Conservation (phyloP, 2,113 vertebrate species). For the Amphilophus citrinellus region DNA sequence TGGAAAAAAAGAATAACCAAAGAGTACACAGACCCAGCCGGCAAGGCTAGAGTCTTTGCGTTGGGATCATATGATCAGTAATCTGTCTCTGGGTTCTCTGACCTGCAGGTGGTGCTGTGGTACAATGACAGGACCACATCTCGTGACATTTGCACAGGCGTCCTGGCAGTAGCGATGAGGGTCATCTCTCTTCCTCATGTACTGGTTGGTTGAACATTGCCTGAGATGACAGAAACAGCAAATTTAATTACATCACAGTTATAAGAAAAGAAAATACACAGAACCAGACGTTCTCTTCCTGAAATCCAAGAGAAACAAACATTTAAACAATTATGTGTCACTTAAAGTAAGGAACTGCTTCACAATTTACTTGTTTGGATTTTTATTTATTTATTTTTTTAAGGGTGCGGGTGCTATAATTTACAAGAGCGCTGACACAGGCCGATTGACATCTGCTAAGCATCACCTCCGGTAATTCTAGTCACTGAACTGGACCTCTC, state of each 20-base stretch:
- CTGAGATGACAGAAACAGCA: constrained; percentile 72
- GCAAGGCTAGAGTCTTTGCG: not conserved
- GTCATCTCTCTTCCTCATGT: constrained; percentile 92
- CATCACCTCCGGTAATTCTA: not conserved
- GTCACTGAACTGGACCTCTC: not conserved
- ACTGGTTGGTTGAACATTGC: constrained; percentile 94
- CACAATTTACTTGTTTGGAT: not conserved
- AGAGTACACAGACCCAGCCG: too few relatives aligned
- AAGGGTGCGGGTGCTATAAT: not conserved
- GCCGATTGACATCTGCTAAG: not conserved
- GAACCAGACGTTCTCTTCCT: not conserved
- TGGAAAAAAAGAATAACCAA: too few relatives aligned
- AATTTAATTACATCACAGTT: not conserved
- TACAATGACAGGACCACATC: constrained; percentile 92
- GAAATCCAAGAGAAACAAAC: not conserved
- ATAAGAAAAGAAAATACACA: not conserved
- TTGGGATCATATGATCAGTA: not conserved
- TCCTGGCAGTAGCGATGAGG: constrained; percentile 93
- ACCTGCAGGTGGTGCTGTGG: constrained; percentile 97
- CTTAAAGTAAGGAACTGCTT: too few relatives aligned
- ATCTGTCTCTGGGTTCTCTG: not conserved
- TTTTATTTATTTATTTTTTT: not conserved
- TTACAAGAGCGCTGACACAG: not conserved
- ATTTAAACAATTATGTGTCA: not conserved
- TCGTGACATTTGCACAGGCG: constrained; percentile 88